Evolutionary conservation across 2,888 invertebrate species (phyloP), one percentile per base, ranked within the genome.

Genomic region (Philonicus albiceps): DNA sequence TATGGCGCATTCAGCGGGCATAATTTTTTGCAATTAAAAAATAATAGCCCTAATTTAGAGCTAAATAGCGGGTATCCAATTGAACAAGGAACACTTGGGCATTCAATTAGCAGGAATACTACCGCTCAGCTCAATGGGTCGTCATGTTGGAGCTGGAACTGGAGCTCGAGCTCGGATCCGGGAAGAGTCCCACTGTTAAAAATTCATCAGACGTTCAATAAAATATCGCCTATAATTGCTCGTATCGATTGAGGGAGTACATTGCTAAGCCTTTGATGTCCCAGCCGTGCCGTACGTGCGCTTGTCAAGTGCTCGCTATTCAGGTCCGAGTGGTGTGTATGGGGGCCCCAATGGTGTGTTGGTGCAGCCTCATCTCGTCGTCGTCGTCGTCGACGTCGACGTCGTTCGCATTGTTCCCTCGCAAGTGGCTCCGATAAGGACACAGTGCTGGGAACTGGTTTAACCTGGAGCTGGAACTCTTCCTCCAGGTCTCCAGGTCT

Each of bases 161-260:
- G 87, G n/a, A 4, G 2, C 49, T 53, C n/a, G n/a, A 22, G 86
- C 16, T 4, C 16, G 40, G 16, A 43, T 13, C 27, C 22, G 64
- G 27, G 19, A 86, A 88, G 87, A 88, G 31, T 22, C 87, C 88
- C 88, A 86, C 88, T 89, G 88, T 89, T 89, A 89, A 89, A 89
- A 89, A 89, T 89, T 89, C 89, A 89, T 89, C 89, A 88, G 87
- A 88, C 88, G 88, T 89, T 89, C 88, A 89, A 89, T 89, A 89
- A 89, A 89, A 89, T 89, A 89, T 89, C 89, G 88, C 88, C 88
- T 88, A 89, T 89, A 89, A 89, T 89, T 89, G 89, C 89, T 89
- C 88, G 88, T 89, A 89, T 89, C 89, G 89, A 89, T 89, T 89
- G 88, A 87, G 88, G 88, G 85, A 88, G 64, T 40, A 30, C 55